phyloP scores from a whole-genome alignment of 2,113 vertebrate genomes.

The Chloroceryle aenea region DNA sequence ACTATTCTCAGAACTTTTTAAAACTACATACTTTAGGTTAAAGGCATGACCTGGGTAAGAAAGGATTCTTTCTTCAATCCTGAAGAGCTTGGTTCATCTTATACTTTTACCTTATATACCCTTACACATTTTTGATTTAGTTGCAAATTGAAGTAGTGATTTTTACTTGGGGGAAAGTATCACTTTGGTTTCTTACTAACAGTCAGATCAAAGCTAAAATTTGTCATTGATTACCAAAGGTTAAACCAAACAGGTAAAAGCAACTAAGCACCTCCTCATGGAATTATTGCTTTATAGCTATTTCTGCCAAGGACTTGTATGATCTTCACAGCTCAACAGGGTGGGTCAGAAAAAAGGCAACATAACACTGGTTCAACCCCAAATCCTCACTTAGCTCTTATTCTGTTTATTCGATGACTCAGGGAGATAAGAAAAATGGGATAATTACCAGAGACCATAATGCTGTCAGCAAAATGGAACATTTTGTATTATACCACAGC shows the following conservation, averaged over 20 bases:
- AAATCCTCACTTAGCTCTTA: background rate
- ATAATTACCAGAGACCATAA: background rate
- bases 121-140: background rate
- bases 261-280: background rate
- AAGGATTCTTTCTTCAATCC: background rate
- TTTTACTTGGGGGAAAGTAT: background rate
- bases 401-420: background rate
- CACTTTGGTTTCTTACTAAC: background rate
- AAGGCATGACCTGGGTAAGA: background rate
- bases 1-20: background rate
- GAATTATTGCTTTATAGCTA: background rate
- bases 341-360: background rate
- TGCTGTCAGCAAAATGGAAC: background rate
- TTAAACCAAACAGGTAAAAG: background rate
- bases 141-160: background rate
- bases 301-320: background rate
- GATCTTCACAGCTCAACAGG: background rate
- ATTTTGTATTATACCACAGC: background rate
- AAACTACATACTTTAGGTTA: background rate
- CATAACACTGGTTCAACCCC: background rate
- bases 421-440: background rate
- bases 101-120: background rate
- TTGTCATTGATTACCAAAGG: background rate
- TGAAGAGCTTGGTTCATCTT: background rate
- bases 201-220: background rate